Conservation (phyloP, 2,888 invertebrate genomes). For the Alloplasta piceator region DNA sequence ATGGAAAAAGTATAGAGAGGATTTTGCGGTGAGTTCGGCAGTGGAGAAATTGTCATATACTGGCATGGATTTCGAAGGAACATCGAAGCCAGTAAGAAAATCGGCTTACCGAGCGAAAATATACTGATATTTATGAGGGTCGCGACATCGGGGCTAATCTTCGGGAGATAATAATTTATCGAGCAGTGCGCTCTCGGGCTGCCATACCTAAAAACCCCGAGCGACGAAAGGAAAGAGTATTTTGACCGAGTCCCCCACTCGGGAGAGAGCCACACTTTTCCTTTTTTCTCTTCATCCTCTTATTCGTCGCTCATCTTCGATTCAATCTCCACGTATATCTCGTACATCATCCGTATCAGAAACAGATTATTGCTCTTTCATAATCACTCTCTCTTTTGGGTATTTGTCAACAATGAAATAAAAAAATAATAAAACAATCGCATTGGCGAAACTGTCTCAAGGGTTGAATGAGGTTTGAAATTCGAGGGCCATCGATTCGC, state of each 20-base stretch:
- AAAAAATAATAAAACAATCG: neutral
- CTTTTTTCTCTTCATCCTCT: slow-evolving; percentile 57
- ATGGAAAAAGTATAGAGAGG: slow-evolving; percentile 53
- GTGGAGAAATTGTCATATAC: slow-evolving; percentile 67
- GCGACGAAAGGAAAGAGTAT: slow-evolving; percentile 55
- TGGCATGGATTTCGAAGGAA: slow-evolving; percentile 78
- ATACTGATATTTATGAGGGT: slow-evolving; percentile 83
- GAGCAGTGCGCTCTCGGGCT: slow-evolving; percentile 66
- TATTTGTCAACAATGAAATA: neutral
- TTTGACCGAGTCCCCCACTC: slow-evolving; percentile 60
- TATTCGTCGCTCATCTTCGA: slow-evolving; percentile 69
- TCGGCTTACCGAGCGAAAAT: slow-evolving; percentile 82
- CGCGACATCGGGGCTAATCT: slow-evolving; percentile 82
- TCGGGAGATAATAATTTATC: slow-evolving; percentile 83
- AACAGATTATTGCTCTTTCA: slow-evolving; percentile 45
- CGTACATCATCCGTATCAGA: slow-evolving; percentile 43
- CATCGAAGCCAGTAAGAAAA: slow-evolving; percentile 80
- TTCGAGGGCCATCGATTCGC: too few species aligned
- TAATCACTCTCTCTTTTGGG: slow-evolving; percentile 8
- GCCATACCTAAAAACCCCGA: slow-evolving; percentile 27
- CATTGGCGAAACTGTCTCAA: too few species aligned
- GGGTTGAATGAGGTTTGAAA: too few species aligned
- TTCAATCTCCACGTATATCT: slow-evolving; percentile 52
- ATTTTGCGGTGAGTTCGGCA: slow-evolving; percentile 78
- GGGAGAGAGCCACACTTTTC: slow-evolving; percentile 31